Evolutionary conservation across 2,797 vertebrate species (phyloP).

Genomic region (Ctenochaetus hawaiiensis): DNA sequence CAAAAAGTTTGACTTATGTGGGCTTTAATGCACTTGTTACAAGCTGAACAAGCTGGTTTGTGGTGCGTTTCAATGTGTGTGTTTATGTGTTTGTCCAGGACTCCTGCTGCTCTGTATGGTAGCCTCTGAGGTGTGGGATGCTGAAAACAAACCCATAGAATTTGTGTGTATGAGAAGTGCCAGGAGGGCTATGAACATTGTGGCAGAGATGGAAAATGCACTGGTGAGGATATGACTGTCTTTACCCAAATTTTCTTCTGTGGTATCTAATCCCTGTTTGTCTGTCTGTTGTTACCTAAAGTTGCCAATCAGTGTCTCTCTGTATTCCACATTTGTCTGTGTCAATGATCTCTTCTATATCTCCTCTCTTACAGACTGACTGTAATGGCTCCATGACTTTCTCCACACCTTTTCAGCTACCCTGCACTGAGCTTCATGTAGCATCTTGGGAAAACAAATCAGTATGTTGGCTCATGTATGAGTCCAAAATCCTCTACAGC

Average conservation of each 20-base stretch:
- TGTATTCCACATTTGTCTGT: slow-evolving; percentile 33
- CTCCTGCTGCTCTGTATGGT: slow-evolving; percentile 79
- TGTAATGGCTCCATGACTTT: slow-evolving; percentile 64
- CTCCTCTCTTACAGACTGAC: slow-evolving; percentile 62
- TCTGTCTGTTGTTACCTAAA: slow-evolving; percentile 29
- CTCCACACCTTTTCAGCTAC: slow-evolving; percentile 71
- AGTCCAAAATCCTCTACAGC: slow-evolving; percentile 23
- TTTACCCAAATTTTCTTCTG: not conserved
- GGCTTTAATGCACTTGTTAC: slow-evolving; percentile 27
- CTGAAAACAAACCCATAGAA: slow-evolving; percentile 72
- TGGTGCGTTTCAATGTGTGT: slow-evolving; percentile 27
- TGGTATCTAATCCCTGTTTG: slow-evolving; percentile 19
- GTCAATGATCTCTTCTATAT: slow-evolving; percentile 34
- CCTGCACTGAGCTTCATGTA: slow-evolving; percentile 76
- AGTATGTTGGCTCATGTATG: slow-evolving; percentile 68
- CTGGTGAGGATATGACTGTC: slow-evolving; percentile 70
- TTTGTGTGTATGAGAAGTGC: slow-evolving; percentile 80
- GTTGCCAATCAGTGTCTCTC: slow-evolving; percentile 30
- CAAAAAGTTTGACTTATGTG: slow-evolving; percentile 8
- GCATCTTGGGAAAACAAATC: slow-evolving; percentile 81
- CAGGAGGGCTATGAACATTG: slow-evolving; percentile 78
- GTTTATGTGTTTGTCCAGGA: slow-evolving; percentile 65
- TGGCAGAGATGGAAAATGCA: slow-evolving; percentile 67
- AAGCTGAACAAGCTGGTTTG: slow-evolving; percentile 12
- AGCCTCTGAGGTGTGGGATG: slow-evolving; percentile 72